These are phyloP conservation scores for Diplolepis rosae DNA, from an alignment of 2,888 invertebrate species.

Conservation along the genomic window DNA sequence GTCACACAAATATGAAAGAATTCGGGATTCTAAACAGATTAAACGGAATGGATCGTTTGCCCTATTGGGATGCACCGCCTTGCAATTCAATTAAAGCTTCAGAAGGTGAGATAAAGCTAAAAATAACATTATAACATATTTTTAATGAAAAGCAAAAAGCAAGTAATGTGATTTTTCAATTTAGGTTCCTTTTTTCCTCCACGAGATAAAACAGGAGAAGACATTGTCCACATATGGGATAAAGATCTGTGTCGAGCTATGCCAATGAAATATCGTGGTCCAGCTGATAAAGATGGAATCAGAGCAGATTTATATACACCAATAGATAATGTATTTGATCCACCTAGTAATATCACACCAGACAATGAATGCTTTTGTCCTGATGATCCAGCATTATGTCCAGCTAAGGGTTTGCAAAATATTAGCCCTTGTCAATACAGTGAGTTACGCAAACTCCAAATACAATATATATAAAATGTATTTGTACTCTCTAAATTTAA, in stretches of 20 bases:
- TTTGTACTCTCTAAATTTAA: no score
- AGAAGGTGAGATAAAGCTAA: conserved; percentile 68
- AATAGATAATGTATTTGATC: conserved; percentile 79
- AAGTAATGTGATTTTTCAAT: conserved; percentile 3
- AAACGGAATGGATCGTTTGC: conserved; percentile 84
- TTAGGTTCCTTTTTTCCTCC: conserved; percentile 90
- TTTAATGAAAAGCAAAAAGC: conserved; percentile 14
- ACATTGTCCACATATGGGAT: conserved; percentile 86
- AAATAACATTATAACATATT: neutral
- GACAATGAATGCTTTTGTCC: conserved; percentile 84
- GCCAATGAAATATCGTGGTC: conserved; percentile 82
- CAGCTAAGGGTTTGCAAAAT: conserved; percentile 86
- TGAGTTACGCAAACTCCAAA: no score
- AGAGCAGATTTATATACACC: conserved; percentile 84
- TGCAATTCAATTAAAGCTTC: conserved; percentile 78
- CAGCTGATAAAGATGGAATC: conserved; percentile 83
- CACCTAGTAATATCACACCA: conserved; percentile 76
- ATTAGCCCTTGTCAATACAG: conserved; percentile 92
- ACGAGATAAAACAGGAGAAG: conserved; percentile 76
- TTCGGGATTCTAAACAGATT: conserved; percentile 86
- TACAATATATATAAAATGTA: no score
- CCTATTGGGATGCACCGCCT: conserved; percentile 84
- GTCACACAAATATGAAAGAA: conserved; percentile 82
- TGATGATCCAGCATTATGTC: conserved; percentile 80
- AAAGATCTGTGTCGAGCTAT: conserved; percentile 89